phyloP scores from a whole-genome alignment of 1,140 invertebrate species.

The Calephelis nemesis region DNA sequence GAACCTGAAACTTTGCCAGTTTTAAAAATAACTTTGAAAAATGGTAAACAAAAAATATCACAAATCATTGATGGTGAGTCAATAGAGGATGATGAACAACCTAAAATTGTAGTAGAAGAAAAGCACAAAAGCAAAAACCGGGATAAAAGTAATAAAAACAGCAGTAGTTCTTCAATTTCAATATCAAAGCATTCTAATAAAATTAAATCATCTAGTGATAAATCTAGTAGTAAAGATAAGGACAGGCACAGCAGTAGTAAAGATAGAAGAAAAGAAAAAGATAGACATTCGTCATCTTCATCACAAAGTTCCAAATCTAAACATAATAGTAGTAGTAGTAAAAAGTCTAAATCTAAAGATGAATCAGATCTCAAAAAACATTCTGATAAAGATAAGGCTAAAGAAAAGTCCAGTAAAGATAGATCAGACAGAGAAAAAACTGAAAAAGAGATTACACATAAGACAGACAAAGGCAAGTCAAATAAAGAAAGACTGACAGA shows the following conservation, averaged over 20 bases:
- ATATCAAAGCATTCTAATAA: constrained; percentile 79
- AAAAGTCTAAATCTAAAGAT: constrained; percentile 48
- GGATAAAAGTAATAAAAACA: constrained; percentile 67
- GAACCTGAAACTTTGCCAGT: constrained; percentile 60
- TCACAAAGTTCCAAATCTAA: constrained; percentile 67
- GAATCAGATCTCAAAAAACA: constrained; percentile 36
- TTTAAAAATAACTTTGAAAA: constrained; percentile 85
- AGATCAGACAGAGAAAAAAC: constrained; percentile 63
- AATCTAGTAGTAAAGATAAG: constrained; percentile 65
- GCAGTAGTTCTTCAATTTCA: constrained; percentile 74
- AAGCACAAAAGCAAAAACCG: constrained; percentile 72
- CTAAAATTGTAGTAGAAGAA: constrained; percentile 58
- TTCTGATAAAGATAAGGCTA: constrained; percentile 39
- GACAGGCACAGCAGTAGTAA: constrained; percentile 67
- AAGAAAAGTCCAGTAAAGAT: constrained; percentile 66
- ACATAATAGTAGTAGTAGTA: constrained; percentile 55
- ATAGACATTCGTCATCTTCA: constrained; percentile 48
- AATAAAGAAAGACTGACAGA: constrained; percentile 79
- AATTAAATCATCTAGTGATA: constrained; percentile 74
- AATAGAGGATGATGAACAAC: constrained; percentile 49
- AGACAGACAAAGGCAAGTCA: constrained; percentile 24
- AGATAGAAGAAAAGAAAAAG: constrained; percentile 72
- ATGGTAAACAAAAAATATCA: constrained; percentile 86
- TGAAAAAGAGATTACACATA: constrained; percentile 69
- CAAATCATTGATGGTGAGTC: constrained; percentile 80